Percentiles rank a stretch among this genome's conserved stretches.
Evolutionary conservation across 2,888 invertebrate genomes (phyloP).

Genomic region (Synergus itoensis): DNA sequence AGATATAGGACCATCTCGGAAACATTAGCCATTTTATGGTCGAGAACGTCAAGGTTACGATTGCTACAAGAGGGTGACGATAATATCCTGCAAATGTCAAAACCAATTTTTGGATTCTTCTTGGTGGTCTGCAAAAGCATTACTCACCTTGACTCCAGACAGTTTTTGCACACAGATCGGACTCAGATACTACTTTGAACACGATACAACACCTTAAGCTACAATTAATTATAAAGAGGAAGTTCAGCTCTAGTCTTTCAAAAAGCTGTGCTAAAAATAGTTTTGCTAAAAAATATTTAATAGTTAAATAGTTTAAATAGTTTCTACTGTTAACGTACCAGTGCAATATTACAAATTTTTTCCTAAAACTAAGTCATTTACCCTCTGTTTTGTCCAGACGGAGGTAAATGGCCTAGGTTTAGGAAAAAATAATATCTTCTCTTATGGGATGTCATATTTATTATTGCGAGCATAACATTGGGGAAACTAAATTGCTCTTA

Average conservation of each 20-base stretch:
- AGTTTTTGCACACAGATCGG: constrained; percentile 55
- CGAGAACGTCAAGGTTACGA: constrained; percentile 44
- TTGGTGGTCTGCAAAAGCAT: constrained; percentile 34
- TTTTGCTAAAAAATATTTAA: too few species aligned
- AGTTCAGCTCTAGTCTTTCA: neutral
- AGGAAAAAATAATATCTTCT: too few species aligned
- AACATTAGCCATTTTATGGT: constrained; percentile 71
- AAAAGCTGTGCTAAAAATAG: neutral
- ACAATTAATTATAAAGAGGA: neutral
- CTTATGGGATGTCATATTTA: too few species aligned
- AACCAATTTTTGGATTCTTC: constrained; percentile 10
- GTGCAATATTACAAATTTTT: too few species aligned
- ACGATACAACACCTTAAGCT: neutral
- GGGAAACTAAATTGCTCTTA: too few species aligned
- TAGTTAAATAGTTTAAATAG: too few species aligned
- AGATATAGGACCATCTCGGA: constrained; percentile 66
- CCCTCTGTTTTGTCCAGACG: too few species aligned
- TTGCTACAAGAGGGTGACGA: constrained; percentile 31
- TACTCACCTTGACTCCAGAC: neutral
- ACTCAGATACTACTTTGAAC: neutral
- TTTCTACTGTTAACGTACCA: too few species aligned
- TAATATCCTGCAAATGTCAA: constrained; percentile 42
- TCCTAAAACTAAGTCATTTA: too few species aligned
- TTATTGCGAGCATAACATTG: too few species aligned
- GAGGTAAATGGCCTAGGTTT: too few species aligned